Conservation (phyloP, 2,888 invertebrate genomes). For the Cylloceria caligata region DNA sequence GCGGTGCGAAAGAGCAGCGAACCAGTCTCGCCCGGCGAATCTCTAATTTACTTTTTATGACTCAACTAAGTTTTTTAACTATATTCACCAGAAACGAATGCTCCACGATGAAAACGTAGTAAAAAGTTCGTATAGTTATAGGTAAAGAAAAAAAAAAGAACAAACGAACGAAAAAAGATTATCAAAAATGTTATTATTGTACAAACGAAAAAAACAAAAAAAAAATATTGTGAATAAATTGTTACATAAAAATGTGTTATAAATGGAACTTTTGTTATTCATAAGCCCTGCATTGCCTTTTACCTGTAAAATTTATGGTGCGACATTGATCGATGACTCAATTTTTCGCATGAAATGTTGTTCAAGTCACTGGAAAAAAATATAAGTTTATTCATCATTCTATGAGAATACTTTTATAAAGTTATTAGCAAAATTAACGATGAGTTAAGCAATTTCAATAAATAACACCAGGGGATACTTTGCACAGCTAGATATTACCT, state of each 20-base stretch:
- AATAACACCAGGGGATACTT: neutral
- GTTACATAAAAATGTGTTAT: constrained; percentile 79
- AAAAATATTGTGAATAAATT: constrained; percentile 79
- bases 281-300: neutral
- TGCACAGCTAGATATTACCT: constrained; percentile 7
- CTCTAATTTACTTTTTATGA: constrained; percentile 60
- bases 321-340: neutral
- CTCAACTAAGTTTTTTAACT: constrained; percentile 15
- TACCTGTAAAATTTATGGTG: neutral
- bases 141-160: constrained; percentile 62
- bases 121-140: constrained; percentile 63
- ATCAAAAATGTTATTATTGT: constrained; percentile 66
- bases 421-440: neutral
- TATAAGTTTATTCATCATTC: neutral
- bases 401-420: neutral
- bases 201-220: constrained; percentile 67
- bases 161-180: constrained; percentile 61
- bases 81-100: constrained; percentile 32
- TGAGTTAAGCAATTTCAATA: neutral
- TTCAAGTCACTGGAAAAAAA: neutral
- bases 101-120: constrained; percentile 37
- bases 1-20: constrained; percentile 35
- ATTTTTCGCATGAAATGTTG: neutral
- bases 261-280: neutral
- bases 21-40: constrained; percentile 77